A percentile compares a stretch with the other conserved stretches of the same genome.
These are phyloP conservation scores for Lepus timidus DNA, from an alignment of 2,113 vertebrate genomes.

Conservation along the genomic window DNA sequence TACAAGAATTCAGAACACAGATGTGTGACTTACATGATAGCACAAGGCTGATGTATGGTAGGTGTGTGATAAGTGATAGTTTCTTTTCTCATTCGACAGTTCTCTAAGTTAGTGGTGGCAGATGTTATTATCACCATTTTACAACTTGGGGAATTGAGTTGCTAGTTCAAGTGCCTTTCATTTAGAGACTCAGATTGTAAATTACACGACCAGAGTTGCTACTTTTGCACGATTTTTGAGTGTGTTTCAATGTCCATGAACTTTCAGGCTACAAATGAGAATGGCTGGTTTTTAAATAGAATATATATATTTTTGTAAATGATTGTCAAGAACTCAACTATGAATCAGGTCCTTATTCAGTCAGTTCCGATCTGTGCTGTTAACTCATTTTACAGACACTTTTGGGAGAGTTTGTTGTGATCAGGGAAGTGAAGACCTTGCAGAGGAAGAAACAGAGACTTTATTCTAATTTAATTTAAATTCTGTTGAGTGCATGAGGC, in stretches of 20 bases:
- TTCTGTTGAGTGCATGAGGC: not conserved
- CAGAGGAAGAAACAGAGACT: not conserved
- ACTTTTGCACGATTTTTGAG: not conserved
- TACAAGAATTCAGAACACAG: constrained; percentile 25
- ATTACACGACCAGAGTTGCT: not conserved
- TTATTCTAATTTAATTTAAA: not conserved
- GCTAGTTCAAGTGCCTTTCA: not conserved
- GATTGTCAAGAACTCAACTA: not conserved
- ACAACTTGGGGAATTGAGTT: not conserved
- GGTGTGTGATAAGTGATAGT: not conserved
- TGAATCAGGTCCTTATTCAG: not conserved
- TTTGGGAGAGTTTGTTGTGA: not conserved
- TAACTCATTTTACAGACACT: not conserved
- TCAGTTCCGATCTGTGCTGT: not conserved
- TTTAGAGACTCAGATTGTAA: not conserved
- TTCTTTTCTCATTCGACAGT: not conserved
- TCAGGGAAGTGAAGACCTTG: not conserved
- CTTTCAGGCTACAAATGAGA: not conserved
- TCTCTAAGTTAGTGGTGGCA: constrained; percentile 24
- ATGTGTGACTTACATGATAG: not conserved
- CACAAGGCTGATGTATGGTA: not conserved
- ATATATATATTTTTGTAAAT: not conserved
- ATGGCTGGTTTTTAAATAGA: not conserved
- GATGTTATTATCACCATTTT: constrained; percentile 32
- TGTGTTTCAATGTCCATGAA: not conserved